Evolutionary conservation across 2,888 invertebrate species (phyloP), one percentile per base, ranked within the genome.

Genomic region (Dynastes tityus): DNA sequence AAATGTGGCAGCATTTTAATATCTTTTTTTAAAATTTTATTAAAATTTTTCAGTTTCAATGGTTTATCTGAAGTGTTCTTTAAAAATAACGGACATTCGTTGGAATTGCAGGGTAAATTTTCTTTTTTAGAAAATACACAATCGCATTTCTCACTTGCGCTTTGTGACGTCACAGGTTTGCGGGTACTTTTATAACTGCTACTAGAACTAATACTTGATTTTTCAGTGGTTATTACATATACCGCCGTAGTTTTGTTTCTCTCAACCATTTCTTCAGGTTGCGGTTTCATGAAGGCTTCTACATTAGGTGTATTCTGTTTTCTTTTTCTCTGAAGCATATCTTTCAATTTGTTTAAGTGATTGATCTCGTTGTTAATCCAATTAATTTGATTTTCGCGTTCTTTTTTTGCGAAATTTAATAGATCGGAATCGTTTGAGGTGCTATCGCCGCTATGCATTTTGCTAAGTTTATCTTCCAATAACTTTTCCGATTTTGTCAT

Each of bases 321-420:
- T 71, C 68, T 13, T 32, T 85, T 83, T 37, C 83, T 85, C 82
- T 88, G 87, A 16, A 89, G 82, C 45, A 88, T 86, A 82, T 87
- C 85, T 85, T 91, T 91, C 16, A 92, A 85, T 83, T 91, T 91
- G 32, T 87, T 89, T 32, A 92, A 85, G 83, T 92, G 91, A 58
- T 88, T 87, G 16, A 92, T 92, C 85, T 92, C 92, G 80, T 90
- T 90, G 61, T 90, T 90, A 53, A 92, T 92, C 91, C 91, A 91
- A 29, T 89, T 86, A 16, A 92, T 83, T 81, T 92, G 91, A 83
- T 91, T 90, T 80, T 89, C 88, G 77, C 90, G 88, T 83, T 91
- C 91, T 84, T 90, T 89, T 82, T 90, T 89, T 0, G 89, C 90
- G 81, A 89, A 90, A 80, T 84, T 81, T 6, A 87, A 74, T 49